Conservation (phyloP, 2,113 vertebrate species). For the Caranx ignobilis region DNA sequence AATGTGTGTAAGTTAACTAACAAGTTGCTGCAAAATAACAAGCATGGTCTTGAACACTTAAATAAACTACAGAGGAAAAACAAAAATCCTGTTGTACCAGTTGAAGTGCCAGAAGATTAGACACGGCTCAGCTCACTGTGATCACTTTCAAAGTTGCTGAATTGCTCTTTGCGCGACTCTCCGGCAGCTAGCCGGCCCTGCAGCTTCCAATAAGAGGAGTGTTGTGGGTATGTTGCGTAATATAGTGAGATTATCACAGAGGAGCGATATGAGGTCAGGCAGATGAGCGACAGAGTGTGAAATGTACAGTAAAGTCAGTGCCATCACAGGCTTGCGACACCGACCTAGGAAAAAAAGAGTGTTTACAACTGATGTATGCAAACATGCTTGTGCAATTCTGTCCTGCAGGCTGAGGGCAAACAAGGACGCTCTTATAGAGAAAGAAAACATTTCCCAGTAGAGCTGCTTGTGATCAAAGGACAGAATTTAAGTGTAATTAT, state of each 20-base stretch:
- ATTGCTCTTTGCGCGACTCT: conserved; percentile 28
- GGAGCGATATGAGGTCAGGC: conserved; percentile 4
- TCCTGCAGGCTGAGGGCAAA: too few relatives aligned
- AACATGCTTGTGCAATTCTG: too few relatives aligned
- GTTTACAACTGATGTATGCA: not conserved
- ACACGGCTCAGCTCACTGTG: conserved; percentile 1
- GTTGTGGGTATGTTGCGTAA: conserved; percentile 45
- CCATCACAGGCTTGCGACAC: not conserved
- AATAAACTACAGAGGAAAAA: conserved; percentile 27
- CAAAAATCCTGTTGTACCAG: conserved; percentile 14
- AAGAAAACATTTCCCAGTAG: too few relatives aligned
- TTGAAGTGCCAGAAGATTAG: conserved; percentile 24
- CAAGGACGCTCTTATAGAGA: too few relatives aligned
- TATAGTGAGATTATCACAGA: conserved; percentile 8
- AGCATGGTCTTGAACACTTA: not conserved
- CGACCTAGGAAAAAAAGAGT: not conserved
- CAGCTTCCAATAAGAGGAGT: conserved; percentile 37
- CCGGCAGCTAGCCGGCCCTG: conserved; percentile 3
- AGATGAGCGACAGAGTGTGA: conserved; percentile 6
- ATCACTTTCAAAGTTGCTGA: conserved; percentile 22
- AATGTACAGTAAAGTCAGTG: not conserved
- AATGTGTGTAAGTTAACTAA: conserved; percentile 9
- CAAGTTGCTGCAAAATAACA: conserved; percentile 3
- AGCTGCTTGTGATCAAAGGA: too few relatives aligned
- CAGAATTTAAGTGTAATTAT: too few relatives aligned